Evolutionary conservation across 2,113 vertebrate genomes (phyloP), one percentile per base, ranked within the genome.

Genomic region (Anhinga rufa): DNA sequence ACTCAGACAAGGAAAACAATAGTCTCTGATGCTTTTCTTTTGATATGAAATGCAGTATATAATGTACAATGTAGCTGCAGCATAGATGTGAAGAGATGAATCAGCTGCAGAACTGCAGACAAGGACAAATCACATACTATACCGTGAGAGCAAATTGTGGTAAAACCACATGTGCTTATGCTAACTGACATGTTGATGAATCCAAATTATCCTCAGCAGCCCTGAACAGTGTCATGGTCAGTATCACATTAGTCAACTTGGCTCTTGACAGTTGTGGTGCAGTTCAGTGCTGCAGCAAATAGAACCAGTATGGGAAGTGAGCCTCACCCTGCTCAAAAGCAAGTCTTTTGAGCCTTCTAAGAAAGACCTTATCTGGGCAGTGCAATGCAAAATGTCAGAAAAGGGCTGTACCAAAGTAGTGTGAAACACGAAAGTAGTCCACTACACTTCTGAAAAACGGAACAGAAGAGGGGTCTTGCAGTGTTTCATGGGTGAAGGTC

Each of bases 321-420:
- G 0, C 19, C 22, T 49, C 0, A 0, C 6, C 10, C 64, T n/a
- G 29, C 34, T 70, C 20, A 74, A 38, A 15, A 77, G 9, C 4
- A 42, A 64, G 19, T 26, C 32, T 51, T 58, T 13, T 54, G 20
- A 48, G 28, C 25, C 71, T 68, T 29, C 12, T 40, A n/a, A 46
- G 10, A 72, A 21, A 64, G 4, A 34, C 34, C 3, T 3, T 1
- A 10, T 14, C 15, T 7, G 10, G 12, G 8, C 4, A 42, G 2
- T 9, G 4, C 55, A 14, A 55, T 7, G 4, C 6, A 85, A 69
- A 54, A 60, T 38, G 9, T 5, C 55, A 83, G 31, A 31, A 86
- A 51, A 75, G 2, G 3, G 26, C 17, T 19, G 12, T 24, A 5
- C 8, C 60, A 34, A 76, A 29, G 13, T 26, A 54, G 7, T 5